phyloP scores from a whole-genome alignment of 2,888 invertebrate species.

The Scaeva pyrastri region DNA sequence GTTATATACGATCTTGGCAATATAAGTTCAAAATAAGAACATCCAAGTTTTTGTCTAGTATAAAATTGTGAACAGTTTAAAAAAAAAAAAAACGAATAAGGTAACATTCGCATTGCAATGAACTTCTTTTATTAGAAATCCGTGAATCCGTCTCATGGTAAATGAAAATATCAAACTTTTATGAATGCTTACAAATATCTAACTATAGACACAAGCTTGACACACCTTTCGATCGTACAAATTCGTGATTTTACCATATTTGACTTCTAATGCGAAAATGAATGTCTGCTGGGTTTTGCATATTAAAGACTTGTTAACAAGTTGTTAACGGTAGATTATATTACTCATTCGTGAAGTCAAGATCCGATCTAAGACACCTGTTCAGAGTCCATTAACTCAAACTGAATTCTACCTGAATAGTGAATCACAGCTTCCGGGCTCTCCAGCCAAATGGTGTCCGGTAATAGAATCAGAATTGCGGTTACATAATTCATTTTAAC shows the following conservation, averaged over 20 bases:
- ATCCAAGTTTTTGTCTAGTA: too few relatives aligned
- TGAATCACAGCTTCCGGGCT: not conserved
- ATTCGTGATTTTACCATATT: not conserved
- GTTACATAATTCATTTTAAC: not conserved
- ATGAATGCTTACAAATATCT: too few relatives aligned
- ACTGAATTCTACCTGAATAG: not conserved
- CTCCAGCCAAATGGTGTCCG: not conserved
- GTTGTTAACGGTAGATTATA: not conserved
- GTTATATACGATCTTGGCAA: too few relatives aligned
- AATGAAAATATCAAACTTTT: too few relatives aligned
- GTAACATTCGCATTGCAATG: too few relatives aligned
- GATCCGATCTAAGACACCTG: not conserved
- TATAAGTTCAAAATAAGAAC: too few relatives aligned
- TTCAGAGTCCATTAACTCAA: constrained; percentile 5
- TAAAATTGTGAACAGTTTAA: too few relatives aligned
- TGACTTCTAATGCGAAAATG: not conserved
- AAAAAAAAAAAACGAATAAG: too few relatives aligned
- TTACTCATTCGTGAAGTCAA: not conserved
- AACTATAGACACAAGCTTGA: too few relatives aligned
- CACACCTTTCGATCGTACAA: too few relatives aligned
- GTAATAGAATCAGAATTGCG: constrained; percentile 9
- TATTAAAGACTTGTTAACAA: not conserved
- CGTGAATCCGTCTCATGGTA: too few relatives aligned
- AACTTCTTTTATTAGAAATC: too few relatives aligned
- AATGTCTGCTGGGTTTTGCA: not conserved